Evolutionary conservation across 2,113 vertebrate genomes (phyloP), one percentile per base, ranked within the genome.

Genomic region (Phodopus roborovskii): DNA sequence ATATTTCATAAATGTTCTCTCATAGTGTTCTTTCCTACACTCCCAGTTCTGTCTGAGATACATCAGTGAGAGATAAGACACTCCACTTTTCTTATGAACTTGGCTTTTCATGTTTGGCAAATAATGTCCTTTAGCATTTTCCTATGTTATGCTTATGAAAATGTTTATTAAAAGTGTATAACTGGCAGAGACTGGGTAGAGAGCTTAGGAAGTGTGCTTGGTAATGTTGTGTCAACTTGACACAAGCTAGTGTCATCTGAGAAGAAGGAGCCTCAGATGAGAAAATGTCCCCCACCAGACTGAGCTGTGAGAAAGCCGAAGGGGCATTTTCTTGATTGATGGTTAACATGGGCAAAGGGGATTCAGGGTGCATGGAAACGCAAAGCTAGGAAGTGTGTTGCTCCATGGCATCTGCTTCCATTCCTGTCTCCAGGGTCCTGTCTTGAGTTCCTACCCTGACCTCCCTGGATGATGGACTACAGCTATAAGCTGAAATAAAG

Each of bases 1-100:
- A 96, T 75, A 87, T 78, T 97, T 4, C 92, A 97, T 94, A 87
- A 97, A 94, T 90, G 77, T 96, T 97, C 81, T 96, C 92, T 88
- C 39, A 64, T 17, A 22, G 73, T n/a, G 24, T 39, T 73, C 74
- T 74, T 73, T 73, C 83, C 66, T 79, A 42, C 87, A 90, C 95
- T 93, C 53, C 28, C 86, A 94, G 0, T 30, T 60, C 84, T 82
- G 66, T 42, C 92, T 71, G 88, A 97, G 66, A 95, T 77, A 68
- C 39, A 95, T 64, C 85, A 91, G 33, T 64, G 74, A 88, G 93
- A 42, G 42, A 97, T 60, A 77, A 97, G 88, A 92, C 45, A 92
- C 1, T 68, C 95, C 87, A 48, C 79, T 96, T 94, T 97, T 74
- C 85, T 86, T 68, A 70, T 22, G 77, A 81, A 78, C 60, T 50